A percentile compares a stretch with the other conserved stretches of the same genome.
These are phyloP conservation scores for Myripristis murdjan DNA, from an alignment of 2,797 vertebrate genomes.

Conservation along the genomic window DNA sequence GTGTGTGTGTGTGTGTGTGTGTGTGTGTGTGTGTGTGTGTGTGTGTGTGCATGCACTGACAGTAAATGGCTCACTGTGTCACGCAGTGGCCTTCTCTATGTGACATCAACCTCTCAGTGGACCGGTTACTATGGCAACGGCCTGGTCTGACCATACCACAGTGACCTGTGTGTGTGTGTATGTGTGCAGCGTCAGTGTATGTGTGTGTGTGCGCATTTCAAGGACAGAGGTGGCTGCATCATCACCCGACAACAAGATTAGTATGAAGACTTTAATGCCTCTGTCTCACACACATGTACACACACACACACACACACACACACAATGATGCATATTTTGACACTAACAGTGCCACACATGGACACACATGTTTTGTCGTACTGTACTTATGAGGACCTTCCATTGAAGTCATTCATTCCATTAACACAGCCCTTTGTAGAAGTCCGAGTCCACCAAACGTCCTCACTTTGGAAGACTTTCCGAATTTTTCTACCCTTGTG, in stretches of 20 bases:
- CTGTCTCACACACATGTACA: slow-evolving; percentile 14
- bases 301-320: too few species aligned
- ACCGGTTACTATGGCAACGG: slow-evolving; percentile 37
- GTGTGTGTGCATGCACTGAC: slow-evolving; percentile 8
- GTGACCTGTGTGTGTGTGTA: slow-evolving; percentile 8
- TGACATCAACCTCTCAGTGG: slow-evolving; percentile 34
- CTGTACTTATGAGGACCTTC: too few species aligned
- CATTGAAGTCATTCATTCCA: too few species aligned
- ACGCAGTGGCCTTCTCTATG: slow-evolving; percentile 24
- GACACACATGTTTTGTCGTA: slow-evolving; percentile 7
- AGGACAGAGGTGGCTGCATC: slow-evolving; percentile 5
- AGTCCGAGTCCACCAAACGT: too few species aligned
- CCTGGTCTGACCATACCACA: slow-evolving; percentile 27
- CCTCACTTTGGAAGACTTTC: too few species aligned
- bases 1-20: background rate
- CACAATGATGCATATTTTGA: background rate
- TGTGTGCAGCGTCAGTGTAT: slow-evolving; percentile 4
- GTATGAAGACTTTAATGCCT: background rate
- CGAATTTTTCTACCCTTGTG: too few species aligned
- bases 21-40: background rate
- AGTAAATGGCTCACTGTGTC: slow-evolving; percentile 31
- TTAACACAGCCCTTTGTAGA: too few species aligned
- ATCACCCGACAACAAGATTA: slow-evolving; percentile 29
- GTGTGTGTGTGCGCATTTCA: slow-evolving; percentile 14
- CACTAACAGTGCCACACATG: background rate